phyloP scores from a whole-genome alignment of 2,797 vertebrate genomes.

The Acridotheres tristis region DNA sequence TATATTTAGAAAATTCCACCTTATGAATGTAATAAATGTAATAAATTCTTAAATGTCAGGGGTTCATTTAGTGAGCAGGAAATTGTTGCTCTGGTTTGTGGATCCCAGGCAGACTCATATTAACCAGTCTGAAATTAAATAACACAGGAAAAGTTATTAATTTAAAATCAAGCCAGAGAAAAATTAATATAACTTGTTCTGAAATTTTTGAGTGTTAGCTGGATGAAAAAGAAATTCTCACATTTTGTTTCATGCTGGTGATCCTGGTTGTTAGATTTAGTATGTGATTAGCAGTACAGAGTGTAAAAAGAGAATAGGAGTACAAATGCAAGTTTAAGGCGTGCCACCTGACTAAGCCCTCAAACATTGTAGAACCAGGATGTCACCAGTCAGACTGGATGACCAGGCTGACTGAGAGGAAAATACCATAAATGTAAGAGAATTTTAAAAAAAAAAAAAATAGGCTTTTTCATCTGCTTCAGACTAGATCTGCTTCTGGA shows the following conservation, averaged over 20 bases:
- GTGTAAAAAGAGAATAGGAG: background rate
- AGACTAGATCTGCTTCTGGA: background rate
- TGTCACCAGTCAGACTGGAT: background rate
- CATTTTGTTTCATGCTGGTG: background rate
- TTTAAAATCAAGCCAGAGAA: background rate
- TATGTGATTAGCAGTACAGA: background rate
- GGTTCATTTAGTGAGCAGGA: constrained; percentile 19
- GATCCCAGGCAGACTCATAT: background rate
- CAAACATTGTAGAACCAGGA: background rate
- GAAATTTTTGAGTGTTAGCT: background rate
- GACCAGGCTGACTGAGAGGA: background rate
- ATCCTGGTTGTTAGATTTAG: background rate
- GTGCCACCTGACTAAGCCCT: background rate
- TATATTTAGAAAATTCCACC: background rate
- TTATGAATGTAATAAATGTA: background rate
- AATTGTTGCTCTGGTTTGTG: background rate
- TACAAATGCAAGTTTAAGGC: background rate
- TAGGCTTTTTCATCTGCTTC: background rate
- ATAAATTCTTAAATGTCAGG: background rate
- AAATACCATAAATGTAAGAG: background rate
- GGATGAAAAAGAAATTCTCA: background rate
- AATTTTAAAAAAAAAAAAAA: no score
- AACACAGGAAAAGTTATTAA: background rate
- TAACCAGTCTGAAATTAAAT: constrained; percentile 13
- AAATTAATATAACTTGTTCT: background rate